Evolutionary conservation across 2,113 vertebrate genomes (phyloP).

Genomic region (Delphinus delphis): DNA sequence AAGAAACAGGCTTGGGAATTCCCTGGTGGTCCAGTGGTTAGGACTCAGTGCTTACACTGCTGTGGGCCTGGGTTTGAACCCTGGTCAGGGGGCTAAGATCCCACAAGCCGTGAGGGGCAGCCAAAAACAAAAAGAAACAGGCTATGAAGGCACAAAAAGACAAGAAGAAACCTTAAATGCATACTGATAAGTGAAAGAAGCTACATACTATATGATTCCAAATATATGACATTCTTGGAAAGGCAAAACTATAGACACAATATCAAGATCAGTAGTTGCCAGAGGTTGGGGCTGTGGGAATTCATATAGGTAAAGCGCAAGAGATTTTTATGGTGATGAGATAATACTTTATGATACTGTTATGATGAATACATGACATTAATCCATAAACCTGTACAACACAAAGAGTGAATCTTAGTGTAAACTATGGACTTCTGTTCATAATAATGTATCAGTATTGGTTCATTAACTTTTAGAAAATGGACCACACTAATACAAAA

Average conservation of each 20-base stretch:
- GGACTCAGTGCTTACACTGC: background rate
- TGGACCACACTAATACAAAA: background rate
- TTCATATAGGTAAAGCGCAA: background rate
- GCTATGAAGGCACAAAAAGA: too few relatives aligned
- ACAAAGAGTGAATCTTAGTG: background rate
- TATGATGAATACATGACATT: background rate
- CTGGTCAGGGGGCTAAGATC: background rate
- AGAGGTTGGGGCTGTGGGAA: background rate
- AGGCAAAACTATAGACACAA: background rate
- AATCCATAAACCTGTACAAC: background rate
- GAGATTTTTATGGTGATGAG: background rate
- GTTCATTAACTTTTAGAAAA: background rate
- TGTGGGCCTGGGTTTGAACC: background rate
- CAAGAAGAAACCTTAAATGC: background rate
- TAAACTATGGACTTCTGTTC: background rate
- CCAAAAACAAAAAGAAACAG: background rate
- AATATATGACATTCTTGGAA: background rate
- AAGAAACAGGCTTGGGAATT: background rate
- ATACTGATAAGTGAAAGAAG: background rate
- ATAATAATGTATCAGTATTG: background rate
- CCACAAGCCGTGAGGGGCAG: background rate
- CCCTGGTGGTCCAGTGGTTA: background rate
- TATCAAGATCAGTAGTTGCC: background rate
- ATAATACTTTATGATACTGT: background rate
- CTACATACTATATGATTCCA: background rate